Conservation (phyloP, 2,113 vertebrate genomes). For the Thamnaconus septentrionalis region DNA sequence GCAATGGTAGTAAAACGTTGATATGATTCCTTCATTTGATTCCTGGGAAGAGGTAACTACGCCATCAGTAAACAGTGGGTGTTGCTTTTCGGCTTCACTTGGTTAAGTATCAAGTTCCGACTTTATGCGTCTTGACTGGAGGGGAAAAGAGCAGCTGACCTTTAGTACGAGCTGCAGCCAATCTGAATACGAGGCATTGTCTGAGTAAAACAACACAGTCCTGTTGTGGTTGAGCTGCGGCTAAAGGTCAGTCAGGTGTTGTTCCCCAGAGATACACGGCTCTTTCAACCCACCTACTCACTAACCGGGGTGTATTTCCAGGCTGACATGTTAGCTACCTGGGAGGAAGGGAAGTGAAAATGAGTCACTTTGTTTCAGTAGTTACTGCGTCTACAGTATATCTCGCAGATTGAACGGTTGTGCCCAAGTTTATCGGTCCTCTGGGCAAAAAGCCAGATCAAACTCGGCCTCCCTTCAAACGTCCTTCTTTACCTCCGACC, state of each 20-base stretch:
- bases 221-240: slow-evolving; percentile 26
- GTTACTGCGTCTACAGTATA: slow-evolving; percentile 10
- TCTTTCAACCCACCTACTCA: slow-evolving; percentile 18
- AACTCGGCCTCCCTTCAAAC: slow-evolving; percentile 34
- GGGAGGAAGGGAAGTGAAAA: slow-evolving; percentile 8
- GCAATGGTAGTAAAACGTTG: slow-evolving; percentile 10
- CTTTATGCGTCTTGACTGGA: slow-evolving; percentile 37
- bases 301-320: background rate
- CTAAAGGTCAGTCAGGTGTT: slow-evolving; percentile 48
- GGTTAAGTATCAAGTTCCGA: slow-evolving; percentile 51
- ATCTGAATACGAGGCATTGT: slow-evolving; percentile 10
- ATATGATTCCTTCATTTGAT: slow-evolving; percentile 5
- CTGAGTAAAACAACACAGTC: slow-evolving; percentile 10
- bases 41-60: slow-evolving; percentile 18
- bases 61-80: slow-evolving; percentile 48
- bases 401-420: slow-evolving; percentile 15
- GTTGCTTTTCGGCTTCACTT: background rate
- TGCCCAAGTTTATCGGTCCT: slow-evolving; percentile 47
- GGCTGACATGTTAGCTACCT: background rate
- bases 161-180: background rate
- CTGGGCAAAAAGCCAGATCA: slow-evolving; percentile 40
- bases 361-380: background rate
- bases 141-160: no score
- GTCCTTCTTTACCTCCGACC: slow-evolving; percentile 43
- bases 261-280: slow-evolving; percentile 16